phyloP scores from a whole-genome alignment of 2,888 invertebrate species.

The Gymnocheta viridis region DNA sequence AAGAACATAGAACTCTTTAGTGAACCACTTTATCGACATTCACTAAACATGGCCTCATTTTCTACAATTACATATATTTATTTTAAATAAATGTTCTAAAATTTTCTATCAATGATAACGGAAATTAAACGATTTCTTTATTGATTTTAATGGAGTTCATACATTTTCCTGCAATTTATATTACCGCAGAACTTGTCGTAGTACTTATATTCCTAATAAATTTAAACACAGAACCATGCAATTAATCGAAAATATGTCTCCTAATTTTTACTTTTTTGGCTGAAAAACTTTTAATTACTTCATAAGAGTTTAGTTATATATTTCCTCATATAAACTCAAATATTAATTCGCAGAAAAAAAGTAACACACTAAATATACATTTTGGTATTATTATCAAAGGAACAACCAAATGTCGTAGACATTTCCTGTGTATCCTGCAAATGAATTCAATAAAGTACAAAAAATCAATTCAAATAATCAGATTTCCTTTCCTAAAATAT shows the following conservation, averaged over 20 bases:
- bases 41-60: too few species aligned
- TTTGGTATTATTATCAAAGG: background rate
- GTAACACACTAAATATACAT: background rate
- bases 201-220: background rate
- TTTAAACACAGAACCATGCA: background rate
- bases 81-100: too few species aligned
- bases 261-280: background rate
- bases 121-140: too few species aligned
- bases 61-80: too few species aligned
- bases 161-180: too few species aligned
- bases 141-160: too few species aligned
- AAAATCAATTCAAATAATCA: constrained; percentile 41
- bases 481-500: constrained; percentile 71
- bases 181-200: background rate
- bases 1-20: too few species aligned
- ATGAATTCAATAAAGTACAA: background rate
- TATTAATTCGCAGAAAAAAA: background rate
- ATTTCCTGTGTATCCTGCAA: constrained; percentile 49
- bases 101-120: too few species aligned
- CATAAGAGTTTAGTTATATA: constrained; percentile 24
- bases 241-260: background rate
- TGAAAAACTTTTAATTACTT: constrained; percentile 36
- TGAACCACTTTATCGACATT: too few species aligned
- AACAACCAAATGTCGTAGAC: constrained; percentile 11
- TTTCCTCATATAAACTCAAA: background rate